Evolutionary conservation across 2,888 invertebrate species (phyloP).

Genomic region (Xanthia togata): DNA sequence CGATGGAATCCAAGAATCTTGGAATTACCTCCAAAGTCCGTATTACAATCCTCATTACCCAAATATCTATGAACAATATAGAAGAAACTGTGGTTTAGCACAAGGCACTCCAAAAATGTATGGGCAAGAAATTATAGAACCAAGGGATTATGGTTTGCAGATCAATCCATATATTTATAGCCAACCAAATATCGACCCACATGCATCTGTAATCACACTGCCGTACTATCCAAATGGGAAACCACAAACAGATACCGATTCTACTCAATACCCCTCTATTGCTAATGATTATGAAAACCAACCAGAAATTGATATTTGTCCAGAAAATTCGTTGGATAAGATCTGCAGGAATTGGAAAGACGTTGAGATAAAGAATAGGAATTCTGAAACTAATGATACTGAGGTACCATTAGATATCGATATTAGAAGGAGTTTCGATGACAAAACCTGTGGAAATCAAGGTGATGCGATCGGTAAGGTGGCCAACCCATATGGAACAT

Average conservation of each 20-base stretch:
- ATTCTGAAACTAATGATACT: neutral
- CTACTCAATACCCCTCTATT: neutral
- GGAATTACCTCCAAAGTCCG: slow-evolving; percentile 40
- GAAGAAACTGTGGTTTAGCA: slow-evolving; percentile 4
- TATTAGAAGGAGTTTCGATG: slow-evolving; percentile 20
- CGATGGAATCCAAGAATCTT: slow-evolving; percentile 21
- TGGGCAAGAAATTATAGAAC: neutral
- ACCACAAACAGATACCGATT: slow-evolving; percentile 1
- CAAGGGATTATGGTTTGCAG: neutral
- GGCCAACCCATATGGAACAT: neutral
- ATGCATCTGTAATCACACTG: neutral
- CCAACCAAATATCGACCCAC: neutral
- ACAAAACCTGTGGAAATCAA: neutral
- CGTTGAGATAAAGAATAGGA: slow-evolving; percentile 32
- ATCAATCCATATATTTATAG: slow-evolving; percentile 9
- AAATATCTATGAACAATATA: slow-evolving; percentile 35
- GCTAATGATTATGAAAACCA: neutral
- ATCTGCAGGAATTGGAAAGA: slow-evolving; percentile 50
- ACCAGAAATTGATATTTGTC: neutral
- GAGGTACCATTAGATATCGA: slow-evolving; percentile 23
- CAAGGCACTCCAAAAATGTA: slow-evolving; percentile 9
- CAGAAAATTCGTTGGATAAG: slow-evolving; percentile 37
- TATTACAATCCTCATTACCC: slow-evolving; percentile 23
- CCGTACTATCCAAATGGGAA: slow-evolving; percentile 28
- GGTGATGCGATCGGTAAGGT: neutral